A percentile compares a stretch with the other conserved stretches of the same genome.
These are phyloP conservation scores for Pocota personata DNA, from an alignment of 2,888 invertebrate species.

Conservation along the genomic window DNA sequence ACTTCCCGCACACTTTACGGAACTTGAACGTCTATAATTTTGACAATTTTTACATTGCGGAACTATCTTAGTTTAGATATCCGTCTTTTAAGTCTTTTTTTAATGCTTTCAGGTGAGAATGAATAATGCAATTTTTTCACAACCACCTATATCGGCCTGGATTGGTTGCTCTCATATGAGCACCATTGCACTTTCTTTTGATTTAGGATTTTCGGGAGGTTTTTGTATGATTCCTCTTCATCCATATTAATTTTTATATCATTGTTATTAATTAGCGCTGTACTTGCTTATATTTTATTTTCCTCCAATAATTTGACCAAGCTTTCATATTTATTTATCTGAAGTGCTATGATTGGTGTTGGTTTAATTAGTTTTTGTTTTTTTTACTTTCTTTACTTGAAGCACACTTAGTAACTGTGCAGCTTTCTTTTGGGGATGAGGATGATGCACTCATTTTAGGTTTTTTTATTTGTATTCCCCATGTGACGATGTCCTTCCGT, in stretches of 20 bases:
- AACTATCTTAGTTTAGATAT: too few species aligned
- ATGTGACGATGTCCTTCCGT: background rate
- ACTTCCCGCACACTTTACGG: too few species aligned
- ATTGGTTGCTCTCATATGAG: too few species aligned
- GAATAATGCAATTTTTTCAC: too few species aligned
- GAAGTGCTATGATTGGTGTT: background rate
- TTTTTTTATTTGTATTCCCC: background rate
- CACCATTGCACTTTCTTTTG: background rate
- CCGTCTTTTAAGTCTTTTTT: too few species aligned
- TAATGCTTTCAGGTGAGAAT: too few species aligned
- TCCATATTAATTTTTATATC: background rate
- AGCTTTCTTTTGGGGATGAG: background rate
- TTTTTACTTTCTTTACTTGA: too few species aligned
- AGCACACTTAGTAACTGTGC: background rate
- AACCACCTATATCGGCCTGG: too few species aligned
- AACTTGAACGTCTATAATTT: too few species aligned
- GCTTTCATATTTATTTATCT: background rate
- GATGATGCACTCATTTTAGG: too few species aligned
- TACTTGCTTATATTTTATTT: background rate
- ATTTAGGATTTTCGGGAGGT: too few species aligned
- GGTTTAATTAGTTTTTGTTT: background rate
- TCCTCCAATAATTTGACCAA: background rate
- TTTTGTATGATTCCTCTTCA: background rate
- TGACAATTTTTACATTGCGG: too few species aligned
- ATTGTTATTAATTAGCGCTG: background rate